Conservation (phyloP, 2,888 invertebrate species). For the Pseudococcus jackbeardsleyi region DNA sequence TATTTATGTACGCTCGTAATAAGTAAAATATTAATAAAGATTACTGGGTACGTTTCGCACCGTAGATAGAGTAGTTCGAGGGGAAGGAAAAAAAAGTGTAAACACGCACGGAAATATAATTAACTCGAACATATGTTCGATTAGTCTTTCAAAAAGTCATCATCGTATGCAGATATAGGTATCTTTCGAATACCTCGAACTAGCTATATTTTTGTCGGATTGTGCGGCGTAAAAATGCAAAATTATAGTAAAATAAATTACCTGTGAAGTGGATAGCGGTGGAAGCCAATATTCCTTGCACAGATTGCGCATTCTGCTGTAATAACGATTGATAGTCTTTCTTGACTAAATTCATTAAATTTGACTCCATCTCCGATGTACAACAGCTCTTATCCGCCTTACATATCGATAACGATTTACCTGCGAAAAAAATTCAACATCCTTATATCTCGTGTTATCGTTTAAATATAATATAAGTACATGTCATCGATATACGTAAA, state of each 20-base stretch:
- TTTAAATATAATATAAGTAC: slow-evolving; percentile 21
- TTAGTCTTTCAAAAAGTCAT: slow-evolving; percentile 44
- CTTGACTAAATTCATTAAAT: slow-evolving; percentile 75
- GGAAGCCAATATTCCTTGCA: slow-evolving; percentile 81
- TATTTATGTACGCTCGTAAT: slow-evolving; percentile 17
- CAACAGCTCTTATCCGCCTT: slow-evolving; percentile 73
- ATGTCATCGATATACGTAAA: slow-evolving; percentile 44
- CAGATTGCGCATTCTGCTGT: slow-evolving; percentile 80
- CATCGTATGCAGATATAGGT: neutral
- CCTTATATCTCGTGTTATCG: neutral
- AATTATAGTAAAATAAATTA: slow-evolving; percentile 71
- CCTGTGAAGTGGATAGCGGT: slow-evolving; percentile 83
- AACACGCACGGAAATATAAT: slow-evolving; percentile 5
- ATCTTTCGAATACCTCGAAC: neutral
- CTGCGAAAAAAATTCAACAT: slow-evolving; percentile 62
- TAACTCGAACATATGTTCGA: slow-evolving; percentile 30
- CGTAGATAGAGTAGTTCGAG: neutral
- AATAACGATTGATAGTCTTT: slow-evolving; percentile 79
- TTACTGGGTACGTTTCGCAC: neutral
- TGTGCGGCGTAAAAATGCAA: slow-evolving; percentile 1
- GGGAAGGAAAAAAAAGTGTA: neutral
- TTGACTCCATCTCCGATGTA: slow-evolving; percentile 76
- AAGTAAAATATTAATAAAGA: slow-evolving; percentile 24
- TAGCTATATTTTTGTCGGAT: neutral
- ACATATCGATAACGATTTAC: slow-evolving; percentile 66